phyloP scores from a whole-genome alignment of 2,888 invertebrate species.

The Mactromeris polynyma region DNA sequence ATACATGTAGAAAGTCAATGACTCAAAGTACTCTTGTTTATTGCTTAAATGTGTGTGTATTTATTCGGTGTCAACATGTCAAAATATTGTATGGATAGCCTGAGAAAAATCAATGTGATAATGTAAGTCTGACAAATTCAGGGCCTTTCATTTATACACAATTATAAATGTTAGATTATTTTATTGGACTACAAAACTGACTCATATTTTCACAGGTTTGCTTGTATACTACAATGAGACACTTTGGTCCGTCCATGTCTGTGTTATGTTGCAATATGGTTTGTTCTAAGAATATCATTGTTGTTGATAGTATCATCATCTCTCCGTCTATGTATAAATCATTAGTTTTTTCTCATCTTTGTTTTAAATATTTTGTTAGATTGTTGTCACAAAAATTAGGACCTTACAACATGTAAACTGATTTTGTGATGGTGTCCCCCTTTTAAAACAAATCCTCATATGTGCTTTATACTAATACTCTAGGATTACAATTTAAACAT shows the following conservation, averaged over 20 bases:
- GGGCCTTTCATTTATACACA: too few species aligned
- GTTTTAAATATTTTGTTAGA: not conserved
- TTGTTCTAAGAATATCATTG: not conserved
- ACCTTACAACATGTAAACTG: not conserved
- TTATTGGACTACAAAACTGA: too few species aligned
- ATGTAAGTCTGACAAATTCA: too few species aligned
- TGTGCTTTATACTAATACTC: not conserved
- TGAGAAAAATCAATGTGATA: too few species aligned
- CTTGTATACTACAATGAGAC: not conserved
- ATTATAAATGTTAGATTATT: too few species aligned
- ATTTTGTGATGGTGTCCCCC: not conserved
- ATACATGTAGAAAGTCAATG: not conserved
- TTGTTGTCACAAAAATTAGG: not conserved
- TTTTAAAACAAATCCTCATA: not conserved
- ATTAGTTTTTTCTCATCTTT: not conserved
- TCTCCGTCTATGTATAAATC: not conserved
- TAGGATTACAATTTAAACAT: too few species aligned
- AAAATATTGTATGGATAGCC: too few species aligned
- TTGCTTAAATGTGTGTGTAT: too few species aligned
- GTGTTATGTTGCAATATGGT: slow-evolving; percentile 37
- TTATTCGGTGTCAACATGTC: too few species aligned
- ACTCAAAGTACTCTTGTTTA: too few species aligned
- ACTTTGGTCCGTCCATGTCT: slow-evolving; percentile 33
- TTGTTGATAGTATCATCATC: slow-evolving; percentile 8
- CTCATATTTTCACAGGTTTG: not conserved